phyloP scores from a whole-genome alignment of 2,797 vertebrate species.

The Lophotriccus pileatus region DNA sequence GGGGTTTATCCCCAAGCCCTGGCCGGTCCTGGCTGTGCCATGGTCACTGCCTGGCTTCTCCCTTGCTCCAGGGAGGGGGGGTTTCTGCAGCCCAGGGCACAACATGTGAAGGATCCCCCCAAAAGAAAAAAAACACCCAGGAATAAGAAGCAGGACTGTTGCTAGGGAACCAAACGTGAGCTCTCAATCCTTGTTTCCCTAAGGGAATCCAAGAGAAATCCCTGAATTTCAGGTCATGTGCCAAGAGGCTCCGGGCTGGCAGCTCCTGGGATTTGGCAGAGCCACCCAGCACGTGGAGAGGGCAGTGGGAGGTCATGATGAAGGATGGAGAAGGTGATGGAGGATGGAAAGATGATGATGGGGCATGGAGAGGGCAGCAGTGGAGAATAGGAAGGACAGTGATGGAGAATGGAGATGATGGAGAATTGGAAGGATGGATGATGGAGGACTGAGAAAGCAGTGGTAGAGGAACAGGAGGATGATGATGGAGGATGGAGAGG shows the following conservation, averaged over 20 bases:
- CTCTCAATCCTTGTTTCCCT: not conserved
- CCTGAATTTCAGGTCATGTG: not conserved
- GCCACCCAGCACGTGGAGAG: not conserved
- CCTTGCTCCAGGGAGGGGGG: accelerated
- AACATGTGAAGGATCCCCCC: not conserved
- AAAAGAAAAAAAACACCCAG: not conserved
- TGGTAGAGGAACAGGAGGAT: not conserved
- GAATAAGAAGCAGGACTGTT: constrained; percentile 26
- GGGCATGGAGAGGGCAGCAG: not conserved
- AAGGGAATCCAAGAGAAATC: not conserved
- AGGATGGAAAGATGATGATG: not conserved
- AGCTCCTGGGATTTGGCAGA: not conserved
- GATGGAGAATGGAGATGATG: not conserved
- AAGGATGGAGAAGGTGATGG: not conserved
- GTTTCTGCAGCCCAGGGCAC: not conserved
- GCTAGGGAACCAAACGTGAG: constrained; percentile 47
- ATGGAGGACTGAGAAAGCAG: not conserved
- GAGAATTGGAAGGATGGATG: not conserved
- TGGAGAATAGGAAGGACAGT: not conserved
- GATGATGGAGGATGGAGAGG: not conserved
- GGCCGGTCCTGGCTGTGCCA: not conserved
- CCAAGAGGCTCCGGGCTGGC: not conserved
- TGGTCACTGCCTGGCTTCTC: not conserved
- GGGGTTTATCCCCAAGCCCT: not conserved
- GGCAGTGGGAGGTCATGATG: too few relatives aligned